These are phyloP conservation scores for Agrotis exclamationis DNA, from an alignment of 2,888 invertebrate species.

Conservation along the genomic window DNA sequence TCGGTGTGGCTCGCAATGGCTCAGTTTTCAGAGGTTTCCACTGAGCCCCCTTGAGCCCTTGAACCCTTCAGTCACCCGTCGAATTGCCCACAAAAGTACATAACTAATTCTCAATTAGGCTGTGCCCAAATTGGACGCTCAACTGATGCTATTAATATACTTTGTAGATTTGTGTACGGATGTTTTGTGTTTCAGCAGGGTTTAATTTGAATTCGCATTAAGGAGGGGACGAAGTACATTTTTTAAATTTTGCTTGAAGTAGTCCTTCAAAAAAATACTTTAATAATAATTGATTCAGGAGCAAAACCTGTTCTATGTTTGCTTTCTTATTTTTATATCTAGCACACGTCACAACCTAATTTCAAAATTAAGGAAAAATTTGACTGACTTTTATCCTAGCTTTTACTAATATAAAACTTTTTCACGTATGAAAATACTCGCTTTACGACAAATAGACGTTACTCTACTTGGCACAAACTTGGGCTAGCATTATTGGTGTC, in stretches of 20 bases:
- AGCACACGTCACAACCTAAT: not conserved
- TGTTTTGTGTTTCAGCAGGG: not conserved
- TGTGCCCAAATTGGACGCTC: slow-evolving; percentile 22
- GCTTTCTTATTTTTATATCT: not conserved
- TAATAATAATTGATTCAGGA: too few relatives aligned
- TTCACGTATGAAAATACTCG: not conserved
- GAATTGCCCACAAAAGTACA: slow-evolving; percentile 49
- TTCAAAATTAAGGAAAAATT: not conserved
- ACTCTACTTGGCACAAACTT: not conserved
- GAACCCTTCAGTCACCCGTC: slow-evolving; percentile 52
- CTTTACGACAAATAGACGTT: not conserved
- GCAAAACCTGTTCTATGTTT: too few relatives aligned
- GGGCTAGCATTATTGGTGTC: not conserved
- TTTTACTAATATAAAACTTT: too few relatives aligned
- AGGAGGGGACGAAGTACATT: too few relatives aligned
- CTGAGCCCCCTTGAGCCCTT: slow-evolving; percentile 42
- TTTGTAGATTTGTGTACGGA: slow-evolving; percentile 6
- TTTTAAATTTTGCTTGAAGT: too few relatives aligned
- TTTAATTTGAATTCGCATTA: not conserved
- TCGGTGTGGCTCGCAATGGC: slow-evolving; percentile 15
- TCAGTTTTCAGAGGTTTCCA: slow-evolving; percentile 20
- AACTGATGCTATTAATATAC: slow-evolving; percentile 11
- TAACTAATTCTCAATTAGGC: slow-evolving; percentile 53
- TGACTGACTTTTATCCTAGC: not conserved
- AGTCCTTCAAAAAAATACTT: too few relatives aligned